Percentiles rank a stretch among this genome's conserved stretches.
These are phyloP conservation scores for Cybosia mesomella DNA, from an alignment of 2,888 invertebrate genomes.

Conservation along the genomic window DNA sequence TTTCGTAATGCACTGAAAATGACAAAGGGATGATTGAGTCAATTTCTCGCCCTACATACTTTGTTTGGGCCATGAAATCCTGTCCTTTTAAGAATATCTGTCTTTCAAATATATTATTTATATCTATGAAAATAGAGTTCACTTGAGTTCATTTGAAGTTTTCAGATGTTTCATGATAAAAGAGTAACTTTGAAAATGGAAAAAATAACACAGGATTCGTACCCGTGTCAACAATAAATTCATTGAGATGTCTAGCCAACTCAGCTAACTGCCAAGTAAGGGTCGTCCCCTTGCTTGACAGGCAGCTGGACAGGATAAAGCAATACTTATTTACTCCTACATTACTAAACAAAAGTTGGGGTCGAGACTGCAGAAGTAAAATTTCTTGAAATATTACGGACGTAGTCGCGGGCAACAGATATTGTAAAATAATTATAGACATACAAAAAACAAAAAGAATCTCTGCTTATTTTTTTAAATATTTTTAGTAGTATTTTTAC, in stretches of 20 bases:
- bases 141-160: not conserved
- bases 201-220: not conserved
- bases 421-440: no score
- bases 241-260: not conserved
- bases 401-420: not conserved
- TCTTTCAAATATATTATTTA: not conserved
- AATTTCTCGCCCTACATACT: slow-evolving; percentile 7
- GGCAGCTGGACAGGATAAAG: no score
- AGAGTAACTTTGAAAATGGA: slow-evolving; percentile 1
- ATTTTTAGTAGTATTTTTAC: no score
- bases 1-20: not conserved
- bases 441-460: not conserved
- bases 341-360: no score
- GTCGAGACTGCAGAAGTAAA: no score
- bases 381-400: not conserved
- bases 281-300: not conserved
- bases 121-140: not conserved
- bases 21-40: slow-evolving; percentile 7
- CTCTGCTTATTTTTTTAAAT: not conserved
- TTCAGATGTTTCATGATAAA: not conserved
- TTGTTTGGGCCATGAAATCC: not conserved
- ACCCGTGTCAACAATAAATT: not conserved
- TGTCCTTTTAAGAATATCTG: no score
- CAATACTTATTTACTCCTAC: no score
- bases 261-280: not conserved